Conservation (phyloP, 2,888 invertebrate genomes). For the Automeris io region DNA sequence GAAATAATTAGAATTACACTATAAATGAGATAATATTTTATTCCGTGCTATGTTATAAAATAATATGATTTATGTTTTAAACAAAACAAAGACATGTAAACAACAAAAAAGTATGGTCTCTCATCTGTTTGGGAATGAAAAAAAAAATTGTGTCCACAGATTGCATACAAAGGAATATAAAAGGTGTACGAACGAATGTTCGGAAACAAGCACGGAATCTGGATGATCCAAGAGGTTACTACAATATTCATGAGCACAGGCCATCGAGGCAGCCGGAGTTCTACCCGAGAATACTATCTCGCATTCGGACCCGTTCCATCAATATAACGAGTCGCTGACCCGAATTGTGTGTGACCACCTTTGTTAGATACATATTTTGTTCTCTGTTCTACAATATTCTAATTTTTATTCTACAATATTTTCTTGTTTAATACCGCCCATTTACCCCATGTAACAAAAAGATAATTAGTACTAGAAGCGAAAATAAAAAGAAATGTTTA, state of each 20-base stretch:
- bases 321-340: conserved; percentile 56
- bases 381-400: background rate
- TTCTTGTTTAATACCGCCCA: no score
- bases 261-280: conserved; percentile 21
- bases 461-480: no score
- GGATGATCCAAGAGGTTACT: conserved; percentile 46
- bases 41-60: background rate
- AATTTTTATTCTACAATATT: background rate
- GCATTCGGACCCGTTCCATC: conserved; percentile 53
- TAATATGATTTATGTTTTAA: background rate
- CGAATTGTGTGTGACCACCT: conserved; percentile 54
- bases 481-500: no score
- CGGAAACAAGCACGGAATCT: conserved; percentile 46
- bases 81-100: background rate
- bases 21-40: no score
- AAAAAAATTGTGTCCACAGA: conserved; percentile 26
- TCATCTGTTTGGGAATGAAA: conserved; percentile 15
- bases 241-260: conserved; percentile 58
- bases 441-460: no score
- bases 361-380: conserved; percentile 18
- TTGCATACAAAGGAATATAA: conserved; percentile 36
- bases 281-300: conserved; percentile 42
- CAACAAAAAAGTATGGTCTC: conserved; percentile 4
- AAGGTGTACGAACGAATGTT: conserved; percentile 35
- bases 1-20: no score